Conservation (phyloP, 2,113 vertebrate genomes). For the Ameiurus melas region DNA sequence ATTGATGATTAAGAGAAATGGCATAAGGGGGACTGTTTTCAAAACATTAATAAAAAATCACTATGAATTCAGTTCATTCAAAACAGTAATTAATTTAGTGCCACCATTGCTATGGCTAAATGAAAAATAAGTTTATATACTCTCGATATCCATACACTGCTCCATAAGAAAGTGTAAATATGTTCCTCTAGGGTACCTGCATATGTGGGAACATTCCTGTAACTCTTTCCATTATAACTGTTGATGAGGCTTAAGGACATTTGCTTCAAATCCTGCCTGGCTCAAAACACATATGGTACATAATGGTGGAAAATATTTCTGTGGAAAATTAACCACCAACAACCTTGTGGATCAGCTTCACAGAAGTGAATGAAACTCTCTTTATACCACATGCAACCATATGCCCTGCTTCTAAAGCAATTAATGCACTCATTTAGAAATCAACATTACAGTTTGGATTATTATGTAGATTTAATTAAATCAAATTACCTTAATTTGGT, state of each 20-base stretch:
- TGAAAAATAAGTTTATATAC: background rate
- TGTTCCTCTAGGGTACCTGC: conserved; percentile 24
- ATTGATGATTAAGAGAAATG: background rate
- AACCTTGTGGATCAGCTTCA: conserved; percentile 8
- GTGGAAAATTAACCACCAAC: conserved; percentile 32
- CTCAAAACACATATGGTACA: conserved; percentile 26
- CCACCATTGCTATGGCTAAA: background rate
- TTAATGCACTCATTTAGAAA: conserved; percentile 12
- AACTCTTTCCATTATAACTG: conserved; percentile 48
- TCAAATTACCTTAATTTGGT: background rate
- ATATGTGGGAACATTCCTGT: conserved; percentile 33
- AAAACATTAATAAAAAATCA: background rate
- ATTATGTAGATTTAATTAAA: background rate
- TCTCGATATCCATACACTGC: background rate
- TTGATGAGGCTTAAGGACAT: conserved; percentile 38
- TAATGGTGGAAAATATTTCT: conserved; percentile 9
- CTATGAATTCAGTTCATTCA: background rate
- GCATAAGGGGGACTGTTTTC: background rate
- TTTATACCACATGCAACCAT: background rate
- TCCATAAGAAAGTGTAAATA: background rate
- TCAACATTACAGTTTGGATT: background rate
- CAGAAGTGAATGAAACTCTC: background rate
- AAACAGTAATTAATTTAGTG: background rate
- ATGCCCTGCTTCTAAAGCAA: background rate
- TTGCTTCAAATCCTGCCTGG: conserved; percentile 56